Conservation (phyloP, 2,113 vertebrate species). For the Eurypyga helias region DNA sequence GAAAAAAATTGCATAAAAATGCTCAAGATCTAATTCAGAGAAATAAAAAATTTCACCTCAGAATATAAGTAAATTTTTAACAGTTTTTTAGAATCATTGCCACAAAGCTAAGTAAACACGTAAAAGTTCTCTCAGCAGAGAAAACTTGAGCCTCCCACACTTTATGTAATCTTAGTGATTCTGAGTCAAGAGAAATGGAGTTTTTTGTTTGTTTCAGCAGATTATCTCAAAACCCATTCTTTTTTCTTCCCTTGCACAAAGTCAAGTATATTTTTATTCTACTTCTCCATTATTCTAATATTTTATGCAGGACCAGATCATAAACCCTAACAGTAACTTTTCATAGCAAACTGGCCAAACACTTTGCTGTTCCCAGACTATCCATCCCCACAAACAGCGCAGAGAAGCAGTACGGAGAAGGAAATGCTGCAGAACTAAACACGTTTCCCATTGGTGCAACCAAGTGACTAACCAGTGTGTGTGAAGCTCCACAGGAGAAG, state of each 20-base stretch:
- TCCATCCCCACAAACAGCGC: fast-evolving
- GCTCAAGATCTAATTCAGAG: neutral
- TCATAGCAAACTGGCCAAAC: neutral
- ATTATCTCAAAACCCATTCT: neutral
- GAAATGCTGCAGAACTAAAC: neutral
- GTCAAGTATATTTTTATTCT: neutral
- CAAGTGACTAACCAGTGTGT: fast-evolving
- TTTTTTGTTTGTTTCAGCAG: neutral
- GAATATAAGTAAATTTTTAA: neutral
- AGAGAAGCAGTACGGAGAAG: neutral
- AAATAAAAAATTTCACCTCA: neutral
- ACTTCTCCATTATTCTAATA: neutral
- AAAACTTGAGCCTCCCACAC: neutral
- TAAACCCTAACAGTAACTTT: neutral
- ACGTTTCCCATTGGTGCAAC: fast-evolving
- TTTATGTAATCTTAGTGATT: neutral
- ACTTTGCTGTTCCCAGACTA: neutral
- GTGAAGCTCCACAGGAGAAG: fast-evolving
- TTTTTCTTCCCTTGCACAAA: neutral
- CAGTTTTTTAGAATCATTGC: neutral
- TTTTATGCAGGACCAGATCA: neutral
- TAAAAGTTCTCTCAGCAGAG: neutral
- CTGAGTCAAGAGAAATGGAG: neutral
- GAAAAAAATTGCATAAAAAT: neutral
- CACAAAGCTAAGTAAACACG: neutral